These are phyloP conservation scores for Ephestia elutella DNA, from an alignment of 1,140 invertebrate genomes.

Conservation along the genomic window DNA sequence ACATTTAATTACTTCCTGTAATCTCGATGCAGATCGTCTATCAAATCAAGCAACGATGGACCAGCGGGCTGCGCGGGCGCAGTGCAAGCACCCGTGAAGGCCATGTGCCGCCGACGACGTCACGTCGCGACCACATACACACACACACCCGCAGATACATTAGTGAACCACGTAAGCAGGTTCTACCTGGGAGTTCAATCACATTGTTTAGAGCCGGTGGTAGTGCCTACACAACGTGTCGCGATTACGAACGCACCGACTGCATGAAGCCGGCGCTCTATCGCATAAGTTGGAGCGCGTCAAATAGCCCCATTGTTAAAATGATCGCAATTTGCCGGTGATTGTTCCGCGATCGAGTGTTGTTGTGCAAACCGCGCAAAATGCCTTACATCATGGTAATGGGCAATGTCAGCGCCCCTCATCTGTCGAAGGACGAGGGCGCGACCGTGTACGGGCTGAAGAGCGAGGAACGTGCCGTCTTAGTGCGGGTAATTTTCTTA, in stretches of 20 bases:
- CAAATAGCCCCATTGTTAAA: conserved; percentile 22
- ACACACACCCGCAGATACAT: conserved; percentile 23
- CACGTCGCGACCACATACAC: conserved; percentile 32
- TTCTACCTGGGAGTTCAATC: conserved; percentile 56
- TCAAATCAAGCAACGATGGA: not conserved
- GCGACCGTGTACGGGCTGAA: conserved; percentile 64
- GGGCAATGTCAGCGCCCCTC: conserved; percentile 55
- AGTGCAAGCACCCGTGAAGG: conserved; percentile 55
- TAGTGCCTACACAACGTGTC: conserved; percentile 35
- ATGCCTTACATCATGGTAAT: conserved; percentile 71
- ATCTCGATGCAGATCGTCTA: not conserved
- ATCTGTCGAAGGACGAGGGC: conserved; percentile 62
- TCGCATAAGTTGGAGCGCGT: not conserved
- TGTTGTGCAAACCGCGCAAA: conserved; percentile 14
- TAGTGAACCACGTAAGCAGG: conserved; percentile 36
- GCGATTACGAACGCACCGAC: conserved; percentile 18
- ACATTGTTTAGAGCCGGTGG: conserved; percentile 27
- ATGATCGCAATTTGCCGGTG: conserved; percentile 34
- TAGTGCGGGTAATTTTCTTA: conserved; percentile 50
- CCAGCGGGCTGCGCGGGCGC: conserved; percentile 21
- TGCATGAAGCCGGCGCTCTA: conserved; percentile 30
- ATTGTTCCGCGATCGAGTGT: conserved; percentile 15
- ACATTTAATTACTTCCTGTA: not conserved
- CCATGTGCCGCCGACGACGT: conserved; percentile 47
- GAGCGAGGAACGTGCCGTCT: conserved; percentile 53